Percentiles rank a stretch among this genome's conserved stretches.
Evolutionary conservation across 2,888 invertebrate genomes (phyloP).

Genomic region (Alloscopus bannaensis): DNA sequence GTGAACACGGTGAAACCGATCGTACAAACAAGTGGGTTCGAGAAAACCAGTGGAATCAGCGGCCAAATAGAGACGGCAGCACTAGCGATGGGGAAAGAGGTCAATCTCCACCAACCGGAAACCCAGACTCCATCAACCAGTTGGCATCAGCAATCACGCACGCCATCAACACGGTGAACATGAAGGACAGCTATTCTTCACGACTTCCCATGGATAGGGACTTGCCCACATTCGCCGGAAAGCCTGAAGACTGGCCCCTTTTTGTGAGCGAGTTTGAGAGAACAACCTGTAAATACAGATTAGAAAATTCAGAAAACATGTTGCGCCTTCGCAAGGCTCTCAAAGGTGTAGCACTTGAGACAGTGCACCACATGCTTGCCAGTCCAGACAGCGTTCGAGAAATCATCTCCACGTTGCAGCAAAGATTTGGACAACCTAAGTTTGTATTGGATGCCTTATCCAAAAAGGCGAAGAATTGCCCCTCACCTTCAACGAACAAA

Average conservation of each 20-base stretch:
- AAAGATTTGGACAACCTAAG: neutral
- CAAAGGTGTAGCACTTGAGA: neutral
- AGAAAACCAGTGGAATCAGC: too few species aligned
- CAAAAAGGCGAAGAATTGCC: neutral
- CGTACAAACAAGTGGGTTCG: too few species aligned
- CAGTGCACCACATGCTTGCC: neutral
- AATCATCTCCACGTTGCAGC: neutral
- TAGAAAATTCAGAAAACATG: neutral
- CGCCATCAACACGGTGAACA: too few species aligned
- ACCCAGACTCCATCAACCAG: too few species aligned
- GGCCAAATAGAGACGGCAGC: too few species aligned
- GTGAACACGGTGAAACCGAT: too few species aligned
- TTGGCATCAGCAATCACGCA: too few species aligned
- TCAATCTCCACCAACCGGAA: too few species aligned
- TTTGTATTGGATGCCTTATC: neutral
- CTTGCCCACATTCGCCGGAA: conserved; percentile 2
- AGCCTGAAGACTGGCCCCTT: neutral
- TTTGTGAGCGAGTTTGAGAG: neutral
- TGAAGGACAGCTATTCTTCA: too few species aligned
- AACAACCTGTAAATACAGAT: neutral
- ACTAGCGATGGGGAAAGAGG: too few species aligned
- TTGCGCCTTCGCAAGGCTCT: neutral
- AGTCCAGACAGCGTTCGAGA: neutral
- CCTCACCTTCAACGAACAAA: neutral
- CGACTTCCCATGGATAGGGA: conserved; percentile 43